These are phyloP conservation scores for Procambarus clarkii DNA, from an alignment of 1,140 invertebrate genomes.

Conservation along the genomic window DNA sequence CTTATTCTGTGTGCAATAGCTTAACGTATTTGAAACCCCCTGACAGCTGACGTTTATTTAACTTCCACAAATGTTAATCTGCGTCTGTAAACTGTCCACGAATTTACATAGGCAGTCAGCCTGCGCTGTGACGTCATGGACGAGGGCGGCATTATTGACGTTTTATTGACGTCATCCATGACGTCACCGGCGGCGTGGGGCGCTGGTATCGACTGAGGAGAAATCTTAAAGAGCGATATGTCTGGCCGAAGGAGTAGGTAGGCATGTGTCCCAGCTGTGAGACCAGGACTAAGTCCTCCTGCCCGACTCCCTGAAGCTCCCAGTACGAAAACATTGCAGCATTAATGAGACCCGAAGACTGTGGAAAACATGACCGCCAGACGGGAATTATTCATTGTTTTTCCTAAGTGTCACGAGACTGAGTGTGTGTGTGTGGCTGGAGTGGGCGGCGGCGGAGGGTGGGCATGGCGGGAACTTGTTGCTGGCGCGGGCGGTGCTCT, in stretches of 20 bases:
- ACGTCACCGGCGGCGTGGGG: conserved; percentile 54
- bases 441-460: neutral
- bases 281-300: neutral
- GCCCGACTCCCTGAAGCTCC: neutral
- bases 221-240: conserved; percentile 56
- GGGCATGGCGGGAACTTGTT: conserved; percentile 42
- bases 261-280: neutral
- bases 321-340: conserved; percentile 55
- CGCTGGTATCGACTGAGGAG: conserved; percentile 66
- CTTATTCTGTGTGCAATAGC: too few relatives aligned
- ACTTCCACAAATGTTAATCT: too few relatives aligned
- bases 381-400: conserved; percentile 22
- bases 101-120: neutral
- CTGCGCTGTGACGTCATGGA: conserved; percentile 57
- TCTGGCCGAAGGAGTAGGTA: neutral
- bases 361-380: conserved; percentile 34
- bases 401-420: conserved; percentile 8
- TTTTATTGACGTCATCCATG: conserved; percentile 63
- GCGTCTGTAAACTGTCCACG: too few relatives aligned
- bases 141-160: conserved; percentile 59
- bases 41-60: too few relatives aligned
- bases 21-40: too few relatives aligned
- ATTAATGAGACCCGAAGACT: conserved; percentile 40
- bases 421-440: neutral
- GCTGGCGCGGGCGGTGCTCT: conserved; percentile 19